Evolutionary conservation across 2,113 vertebrate genomes (phyloP), one percentile per base, ranked within the genome.

Genomic region (Conger conger): DNA sequence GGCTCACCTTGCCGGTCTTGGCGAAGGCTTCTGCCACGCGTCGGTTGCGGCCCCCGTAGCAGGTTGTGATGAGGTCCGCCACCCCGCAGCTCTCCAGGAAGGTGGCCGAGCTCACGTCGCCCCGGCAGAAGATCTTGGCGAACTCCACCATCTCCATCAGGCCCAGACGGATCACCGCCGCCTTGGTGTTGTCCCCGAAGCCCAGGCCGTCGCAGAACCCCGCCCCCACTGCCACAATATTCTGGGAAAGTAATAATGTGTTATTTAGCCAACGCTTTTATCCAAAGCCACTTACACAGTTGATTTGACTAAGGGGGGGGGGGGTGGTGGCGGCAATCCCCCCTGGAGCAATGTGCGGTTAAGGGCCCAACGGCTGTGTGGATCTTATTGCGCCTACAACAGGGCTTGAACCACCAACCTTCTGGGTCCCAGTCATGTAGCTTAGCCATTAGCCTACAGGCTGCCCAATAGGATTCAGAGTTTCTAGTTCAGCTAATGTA

Each of bases 121-220:
- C 94, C 79, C 86, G 93, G 91, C 95, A 97, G 94, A 98, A 98
- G 50, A 97, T 42, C 89, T 92, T 95, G 37, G 97, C 88, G 80
- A 98, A 98, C 50, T 95, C 93, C 35, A 98, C 90, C 97, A 98
- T 98, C 84, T 98, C 97, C 97, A 98, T 97, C 76, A 98, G 92
- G 27, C 97, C 97, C 88, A 98, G 89, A 1, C 97, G 88, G 90
- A 97, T 97, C 68, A 97, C 95, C 0, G 96, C 96, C 0, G 97
- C 96, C 90, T 98, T 98, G 4, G 97, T 98, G 82, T 98, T 98
- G 86, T 97, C 96, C 0, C 97, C 97, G 0, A 92, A 96, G 0
- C 89, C 91, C 7, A 97, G 90, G 0, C 96, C 97, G 0, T 97
- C 97, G 4, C 96, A 97, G 93, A 98, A 98, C 0, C 97, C 96